Evolutionary conservation across 2,113 vertebrate species (phyloP).

Genomic region (Bucco capensis): DNA sequence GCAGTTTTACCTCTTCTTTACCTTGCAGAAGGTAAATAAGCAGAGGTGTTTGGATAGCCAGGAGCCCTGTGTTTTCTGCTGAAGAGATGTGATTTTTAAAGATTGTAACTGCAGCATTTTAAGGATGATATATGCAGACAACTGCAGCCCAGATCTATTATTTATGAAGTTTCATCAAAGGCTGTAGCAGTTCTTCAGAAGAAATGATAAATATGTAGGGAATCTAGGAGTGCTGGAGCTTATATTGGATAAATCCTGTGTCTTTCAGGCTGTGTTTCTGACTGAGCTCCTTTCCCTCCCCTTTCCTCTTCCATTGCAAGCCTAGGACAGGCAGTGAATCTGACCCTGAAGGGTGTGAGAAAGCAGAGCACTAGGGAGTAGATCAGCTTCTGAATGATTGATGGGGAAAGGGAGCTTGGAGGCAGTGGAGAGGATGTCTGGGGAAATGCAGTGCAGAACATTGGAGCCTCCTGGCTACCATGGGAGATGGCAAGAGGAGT

Average conservation of each 20-base stretch:
- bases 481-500: conserved; percentile 1
- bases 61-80: background rate
- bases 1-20: background rate
- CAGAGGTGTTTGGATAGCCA: background rate
- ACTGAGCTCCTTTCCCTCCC: background rate
- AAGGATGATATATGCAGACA: background rate
- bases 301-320: background rate
- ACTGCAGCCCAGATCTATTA: conserved; percentile 28
- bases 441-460: background rate
- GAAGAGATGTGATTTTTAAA: background rate
- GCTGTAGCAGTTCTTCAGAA: background rate
- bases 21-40: background rate
- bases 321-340: background rate
- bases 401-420: background rate
- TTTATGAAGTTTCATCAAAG: conserved; percentile 49
- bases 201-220: conserved; percentile 17
- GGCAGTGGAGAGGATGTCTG: conserved; percentile 9
- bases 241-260: background rate
- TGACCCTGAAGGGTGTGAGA: conserved; percentile 10
- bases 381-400: conserved; percentile 41
- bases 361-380: background rate
- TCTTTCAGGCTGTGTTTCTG: background rate
- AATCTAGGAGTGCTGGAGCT: background rate
- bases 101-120: background rate
- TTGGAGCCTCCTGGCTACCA: background rate